Evolutionary conservation across 2,888 invertebrate genomes (phyloP).

Genomic region (Gymnoscelis rufifasciata): DNA sequence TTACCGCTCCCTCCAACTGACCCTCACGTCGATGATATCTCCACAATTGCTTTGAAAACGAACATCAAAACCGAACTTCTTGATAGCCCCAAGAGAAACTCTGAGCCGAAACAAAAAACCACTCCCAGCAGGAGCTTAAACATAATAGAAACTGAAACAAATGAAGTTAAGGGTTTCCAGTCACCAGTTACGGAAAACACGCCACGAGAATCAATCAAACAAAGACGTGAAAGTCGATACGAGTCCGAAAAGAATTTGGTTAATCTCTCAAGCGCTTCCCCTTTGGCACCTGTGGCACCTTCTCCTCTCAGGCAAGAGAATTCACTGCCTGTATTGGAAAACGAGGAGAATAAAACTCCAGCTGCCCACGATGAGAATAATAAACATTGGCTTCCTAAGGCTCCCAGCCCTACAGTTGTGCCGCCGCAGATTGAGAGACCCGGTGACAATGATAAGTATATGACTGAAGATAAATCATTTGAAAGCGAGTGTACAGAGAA

Average conservation of each 20-base stretch:
- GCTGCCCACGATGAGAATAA: constrained; percentile 45
- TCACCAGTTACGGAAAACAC: constrained; percentile 31
- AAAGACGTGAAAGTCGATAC: constrained; percentile 24
- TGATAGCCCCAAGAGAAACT: constrained; percentile 49
- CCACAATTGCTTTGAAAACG: constrained; percentile 39
- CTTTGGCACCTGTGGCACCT: constrained; percentile 35
- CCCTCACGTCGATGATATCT: constrained; percentile 2
- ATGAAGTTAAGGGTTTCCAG: constrained; percentile 22
- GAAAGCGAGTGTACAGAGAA: constrained; percentile 66
- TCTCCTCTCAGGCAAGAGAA: constrained; percentile 1
- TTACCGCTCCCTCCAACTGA: constrained; percentile 12
- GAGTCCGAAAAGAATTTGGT: constrained; percentile 16
- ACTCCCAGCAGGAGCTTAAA: constrained; percentile 36
- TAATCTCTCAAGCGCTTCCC: constrained; percentile 35
- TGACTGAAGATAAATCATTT: constrained; percentile 68
- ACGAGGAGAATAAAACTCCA: constrained; percentile 46
- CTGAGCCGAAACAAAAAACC: constrained; percentile 47
- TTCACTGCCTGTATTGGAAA: constrained; percentile 30
- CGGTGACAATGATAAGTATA: constrained; percentile 67
- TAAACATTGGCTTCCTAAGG: constrained; percentile 64
- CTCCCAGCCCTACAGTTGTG: constrained; percentile 57
- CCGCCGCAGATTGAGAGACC: constrained; percentile 67
- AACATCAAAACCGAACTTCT: constrained; percentile 38
- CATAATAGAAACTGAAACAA: constrained; percentile 37
- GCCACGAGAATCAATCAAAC: constrained; percentile 25